Conservation (phyloP, 92 coral and sea anemone genomes). For the Actinernus sp. region DNA sequence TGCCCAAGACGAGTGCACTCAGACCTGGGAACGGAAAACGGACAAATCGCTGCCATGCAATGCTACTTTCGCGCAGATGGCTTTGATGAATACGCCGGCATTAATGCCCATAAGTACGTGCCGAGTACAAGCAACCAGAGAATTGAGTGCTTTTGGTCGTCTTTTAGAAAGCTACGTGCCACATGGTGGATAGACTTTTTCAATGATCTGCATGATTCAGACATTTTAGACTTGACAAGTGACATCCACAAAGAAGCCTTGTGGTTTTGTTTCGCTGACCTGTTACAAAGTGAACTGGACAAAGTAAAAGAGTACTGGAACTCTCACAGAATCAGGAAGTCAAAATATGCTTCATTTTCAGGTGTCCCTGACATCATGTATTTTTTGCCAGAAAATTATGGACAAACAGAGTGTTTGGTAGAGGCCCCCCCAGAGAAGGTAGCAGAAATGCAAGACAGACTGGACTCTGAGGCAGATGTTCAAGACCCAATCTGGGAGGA, state of each 20-base stretch:
- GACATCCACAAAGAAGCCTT: constrained; percentile 67
- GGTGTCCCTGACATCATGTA: constrained; percentile 73
- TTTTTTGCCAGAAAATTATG: constrained; percentile 66
- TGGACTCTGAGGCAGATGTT: constrained; percentile 28
- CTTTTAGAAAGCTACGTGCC: constrained; percentile 51
- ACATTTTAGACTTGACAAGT: constrained; percentile 53
- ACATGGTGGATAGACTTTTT: constrained; percentile 80
- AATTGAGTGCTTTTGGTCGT: constrained; percentile 75
- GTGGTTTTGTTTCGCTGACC: constrained; percentile 72
- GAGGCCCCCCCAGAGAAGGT: constrained; percentile 42
- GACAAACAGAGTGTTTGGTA: constrained; percentile 41
- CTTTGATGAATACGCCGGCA: constrained; percentile 59
- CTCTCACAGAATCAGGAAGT: constrained; percentile 71
- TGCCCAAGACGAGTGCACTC: constrained; percentile 62
- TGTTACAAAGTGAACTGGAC: constrained; percentile 62
- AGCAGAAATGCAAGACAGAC: constrained; percentile 48
- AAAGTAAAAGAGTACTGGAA: constrained; percentile 74
- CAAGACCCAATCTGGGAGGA: constrained; percentile 66
- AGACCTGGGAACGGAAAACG: constrained; percentile 76
- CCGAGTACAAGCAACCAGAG: constrained; percentile 66
- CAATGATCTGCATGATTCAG: constrained; percentile 53
- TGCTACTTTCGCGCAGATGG: constrained; percentile 68
- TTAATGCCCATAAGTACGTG: constrained; percentile 61
- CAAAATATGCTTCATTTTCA: constrained; percentile 54
- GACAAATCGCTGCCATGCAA: constrained; percentile 65